phyloP scores from a whole-genome alignment of 2,113 vertebrate genomes.

The Thalassarche chlororhynchos region DNA sequence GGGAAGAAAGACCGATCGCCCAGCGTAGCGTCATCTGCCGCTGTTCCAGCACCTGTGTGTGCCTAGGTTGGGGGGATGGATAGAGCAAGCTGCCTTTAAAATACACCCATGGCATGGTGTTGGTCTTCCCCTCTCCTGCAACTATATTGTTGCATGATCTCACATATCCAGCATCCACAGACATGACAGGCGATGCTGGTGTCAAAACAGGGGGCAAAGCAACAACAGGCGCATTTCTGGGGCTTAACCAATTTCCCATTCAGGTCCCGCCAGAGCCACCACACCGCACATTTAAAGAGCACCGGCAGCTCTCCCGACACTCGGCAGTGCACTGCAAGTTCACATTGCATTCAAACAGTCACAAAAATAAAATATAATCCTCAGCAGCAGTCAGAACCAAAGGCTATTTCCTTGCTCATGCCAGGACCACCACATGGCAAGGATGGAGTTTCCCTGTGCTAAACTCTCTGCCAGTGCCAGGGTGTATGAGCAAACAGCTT shows the following conservation, averaged over 20 bases:
- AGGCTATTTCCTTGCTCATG: background rate
- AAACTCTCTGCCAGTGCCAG: background rate
- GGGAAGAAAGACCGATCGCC: fast-evolving
- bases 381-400: background rate
- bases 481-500: background rate
- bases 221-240: background rate
- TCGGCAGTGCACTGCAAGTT: background rate
- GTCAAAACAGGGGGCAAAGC: background rate
- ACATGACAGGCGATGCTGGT: background rate
- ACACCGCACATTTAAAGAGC: fast-evolving
- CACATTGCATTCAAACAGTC: background rate
- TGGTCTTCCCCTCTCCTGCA: background rate
- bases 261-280: background rate
- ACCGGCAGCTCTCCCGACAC: background rate
- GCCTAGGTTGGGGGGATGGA: fast-evolving
- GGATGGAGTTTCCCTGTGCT: background rate
- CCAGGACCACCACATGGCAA: background rate
- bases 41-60: fast-evolving
- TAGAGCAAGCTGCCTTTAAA: background rate
- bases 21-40: fast-evolving
- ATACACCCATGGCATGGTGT: no score
- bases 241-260: background rate
- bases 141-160: background rate
- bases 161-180: background rate
- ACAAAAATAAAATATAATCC: background rate